Percentiles rank a stretch among this genome's conserved stretches.
phyloP scores from a whole-genome alignment of 2,888 invertebrate genomes.

The Dicycla oo region DNA sequence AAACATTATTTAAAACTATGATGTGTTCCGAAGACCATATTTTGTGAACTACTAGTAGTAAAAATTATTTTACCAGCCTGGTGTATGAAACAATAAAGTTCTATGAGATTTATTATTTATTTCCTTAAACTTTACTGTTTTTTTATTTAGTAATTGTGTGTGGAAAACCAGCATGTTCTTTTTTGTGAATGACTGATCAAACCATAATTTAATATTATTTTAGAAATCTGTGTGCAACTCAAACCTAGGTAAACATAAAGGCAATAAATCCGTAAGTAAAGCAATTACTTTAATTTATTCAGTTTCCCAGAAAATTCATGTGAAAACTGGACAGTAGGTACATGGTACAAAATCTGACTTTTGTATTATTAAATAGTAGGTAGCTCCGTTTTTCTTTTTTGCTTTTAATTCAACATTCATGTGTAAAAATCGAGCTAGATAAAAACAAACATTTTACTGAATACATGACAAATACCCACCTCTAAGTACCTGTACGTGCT shows the following conservation, averaged over 20 bases:
- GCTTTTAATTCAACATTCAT: neutral
- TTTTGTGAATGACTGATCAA: neutral
- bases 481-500: slow-evolving; percentile 89
- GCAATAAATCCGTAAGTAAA: neutral
- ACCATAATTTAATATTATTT: neutral
- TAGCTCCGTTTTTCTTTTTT: neutral
- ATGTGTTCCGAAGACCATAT: neutral
- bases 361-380: neutral
- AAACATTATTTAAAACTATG: neutral
- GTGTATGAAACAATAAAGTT: slow-evolving; percentile 22
- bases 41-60: neutral
- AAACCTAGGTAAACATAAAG: slow-evolving; percentile 1
- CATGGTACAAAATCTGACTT: neutral
- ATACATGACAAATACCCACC: slow-evolving; percentile 73
- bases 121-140: slow-evolving; percentile 3
- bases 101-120: slow-evolving; percentile 13
- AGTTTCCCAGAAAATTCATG: neutral
- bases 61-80: neutral
- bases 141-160: neutral
- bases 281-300: neutral
- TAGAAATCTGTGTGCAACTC: neutral
- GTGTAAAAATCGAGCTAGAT: neutral
- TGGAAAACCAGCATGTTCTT: neutral
- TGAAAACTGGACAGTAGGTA: neutral
- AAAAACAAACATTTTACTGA: slow-evolving; percentile 32